Base-by-base conservation (phyloP, 2,113 vertebrate genomes). In the Myocastor coypus region DNA sequence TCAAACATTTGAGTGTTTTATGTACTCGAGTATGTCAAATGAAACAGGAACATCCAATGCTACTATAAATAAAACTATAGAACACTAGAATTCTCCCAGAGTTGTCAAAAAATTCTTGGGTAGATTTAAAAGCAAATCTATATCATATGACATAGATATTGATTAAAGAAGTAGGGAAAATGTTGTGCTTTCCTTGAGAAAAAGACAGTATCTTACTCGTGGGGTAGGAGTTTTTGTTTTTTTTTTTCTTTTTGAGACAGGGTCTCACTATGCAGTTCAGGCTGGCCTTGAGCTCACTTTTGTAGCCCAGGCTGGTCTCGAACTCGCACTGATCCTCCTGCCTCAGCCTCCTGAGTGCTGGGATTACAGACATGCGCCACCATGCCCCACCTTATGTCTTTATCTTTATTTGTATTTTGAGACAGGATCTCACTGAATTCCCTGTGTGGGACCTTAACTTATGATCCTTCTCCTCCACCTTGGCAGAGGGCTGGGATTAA, bases 31-130 rank as follows among this genome's bases (percentile, higher is more conserved):
- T 69, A 0, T 42, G 6, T 32, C 46, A 64, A 61, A 28, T 92
- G 83, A 75, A 73, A 90, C 1, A 50, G 13, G 30, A 4, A 63
- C 95, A 92, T 96, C 52, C 17, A 91, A 1, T 7, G 57, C 2
- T 89, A 16, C 50, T 95, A 94, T 30, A 94, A 94, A 13, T 64
- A 94, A 94, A 96, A 93, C 71, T 95, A 57, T 61, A 68, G 87
- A 94, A 91, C 63, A 9, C 63, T 80, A 7, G 11, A 37, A 78
- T 95, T 97, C 73, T 37, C 84, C 40, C 61, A 61, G 68, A 19
- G 28, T 95, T 92, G 64, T 55, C 30, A 87, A 55, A 81, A 75
- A 92, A 91, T 85, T 96, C 42, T 94, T 14, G 42, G 13, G 7
- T 57, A 69, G n/a, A 16, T 89, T 37, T 96, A 77, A 92, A 52